A percentile compares a stretch with the other conserved stretches of the same genome.
Evolutionary conservation across 2,888 invertebrate genomes (phyloP).

Genomic region (Pseudoips prasinana): DNA sequence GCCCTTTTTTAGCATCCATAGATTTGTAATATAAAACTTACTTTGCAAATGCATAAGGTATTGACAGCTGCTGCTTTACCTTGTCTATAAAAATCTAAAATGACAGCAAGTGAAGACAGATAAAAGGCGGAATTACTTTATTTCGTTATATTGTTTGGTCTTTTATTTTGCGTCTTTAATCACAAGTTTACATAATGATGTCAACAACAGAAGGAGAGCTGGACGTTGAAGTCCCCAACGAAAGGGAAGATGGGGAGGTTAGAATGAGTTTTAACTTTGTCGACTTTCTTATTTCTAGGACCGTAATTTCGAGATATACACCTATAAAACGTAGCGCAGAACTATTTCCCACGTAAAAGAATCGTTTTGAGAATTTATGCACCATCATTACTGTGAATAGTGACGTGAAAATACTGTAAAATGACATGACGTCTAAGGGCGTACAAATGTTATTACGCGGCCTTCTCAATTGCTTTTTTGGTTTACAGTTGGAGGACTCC

Average conservation of each 20-base stretch:
- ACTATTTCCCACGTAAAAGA: no score
- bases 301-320: neutral
- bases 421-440: slow-evolving; percentile 18
- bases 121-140: slow-evolving; percentile 46
- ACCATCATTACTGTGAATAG: no score
- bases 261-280: slow-evolving; percentile 46
- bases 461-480: slow-evolving; percentile 4
- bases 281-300: slow-evolving; percentile 11
- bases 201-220: slow-evolving; percentile 83
- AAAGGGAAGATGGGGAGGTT: slow-evolving; percentile 87
- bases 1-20: no score
- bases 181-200: slow-evolving; percentile 59
- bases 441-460: slow-evolving; percentile 3
- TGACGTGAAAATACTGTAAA: no score
- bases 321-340: no score
- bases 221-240: slow-evolving; percentile 81
- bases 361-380: no score
- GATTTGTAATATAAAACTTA: no score
- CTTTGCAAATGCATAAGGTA: no score
- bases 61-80: slow-evolving; percentile 14
- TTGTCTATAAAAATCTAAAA: slow-evolving; percentile 35
- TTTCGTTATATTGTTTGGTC: slow-evolving; percentile 54
- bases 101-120: slow-evolving; percentile 43
- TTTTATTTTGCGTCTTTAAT: slow-evolving; percentile 37
- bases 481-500: slow-evolving; percentile 70